phyloP scores from a whole-genome alignment of 2,888 invertebrate species.

The Buathra laborator region DNA sequence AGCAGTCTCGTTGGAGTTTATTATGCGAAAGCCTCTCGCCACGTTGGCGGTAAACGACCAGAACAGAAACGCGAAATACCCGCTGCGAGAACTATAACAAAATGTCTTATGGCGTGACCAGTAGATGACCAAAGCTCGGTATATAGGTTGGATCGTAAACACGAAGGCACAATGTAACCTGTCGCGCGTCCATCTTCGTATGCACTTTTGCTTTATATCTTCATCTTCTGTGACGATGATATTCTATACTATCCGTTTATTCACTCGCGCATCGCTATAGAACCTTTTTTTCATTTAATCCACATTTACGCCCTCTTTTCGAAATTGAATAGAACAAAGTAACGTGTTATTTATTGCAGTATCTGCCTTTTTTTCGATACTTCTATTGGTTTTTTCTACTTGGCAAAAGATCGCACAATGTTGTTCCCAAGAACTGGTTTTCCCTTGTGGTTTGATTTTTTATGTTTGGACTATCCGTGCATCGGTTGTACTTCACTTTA shows the following conservation, averaged over 20 bases:
- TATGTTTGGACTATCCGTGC: neutral
- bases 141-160: neutral
- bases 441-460: neutral
- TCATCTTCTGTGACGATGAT: neutral
- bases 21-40: neutral
- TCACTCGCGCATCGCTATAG: no score
- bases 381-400: neutral
- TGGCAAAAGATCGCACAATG: neutral
- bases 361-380: neutral
- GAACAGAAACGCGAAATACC: slow-evolving; percentile 2
- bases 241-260: no score
- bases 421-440: neutral
- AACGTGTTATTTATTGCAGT: neutral
- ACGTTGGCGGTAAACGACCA: neutral
- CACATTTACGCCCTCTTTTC: neutral
- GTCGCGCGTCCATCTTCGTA: neutral
- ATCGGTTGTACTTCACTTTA: slow-evolving; percentile 72
- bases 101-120: neutral
- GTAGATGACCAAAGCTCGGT: neutral
- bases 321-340: neutral
- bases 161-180: neutral
- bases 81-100: slow-evolving; percentile 15
- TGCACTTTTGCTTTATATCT: neutral
- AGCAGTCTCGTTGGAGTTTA: neutral
- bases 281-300: neutral